Evolutionary conservation across 2,797 vertebrate genomes (phyloP), one percentile per base, ranked within the genome.

Genomic region (Anguilla anguilla): DNA sequence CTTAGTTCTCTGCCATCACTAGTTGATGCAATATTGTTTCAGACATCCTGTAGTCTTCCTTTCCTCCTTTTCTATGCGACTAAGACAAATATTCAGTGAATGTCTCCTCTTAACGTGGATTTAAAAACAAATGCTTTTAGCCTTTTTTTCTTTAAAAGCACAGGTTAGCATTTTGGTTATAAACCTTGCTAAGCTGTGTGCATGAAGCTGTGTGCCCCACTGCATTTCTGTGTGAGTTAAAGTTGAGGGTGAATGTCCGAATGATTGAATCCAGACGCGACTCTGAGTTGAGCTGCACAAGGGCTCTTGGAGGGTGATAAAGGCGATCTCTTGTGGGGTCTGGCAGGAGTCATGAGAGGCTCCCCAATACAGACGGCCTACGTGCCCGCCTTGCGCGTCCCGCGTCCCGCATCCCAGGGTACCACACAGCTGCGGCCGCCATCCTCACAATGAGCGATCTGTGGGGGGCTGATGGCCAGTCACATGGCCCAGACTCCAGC

Each of bases 371-470:
- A 43, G 35, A 49, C 11, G 43, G 61, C n/a, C 49, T 35, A 10
- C 43, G 43, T 35, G 55, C 35, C 46, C 35, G 35, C 35, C n/a
- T 15, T 85, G 83, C 19, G 22, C 35, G 22, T 49, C 55, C 72
- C 9, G 72, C 35, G 11, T 49, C 55, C 72, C 9, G 72, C 35
- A n/a, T 55, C 59, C 43, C 19, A 43, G 77, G n/a, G 77, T 10
- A 11, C 46, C 6, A 19, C 46, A 43, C 86, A 87, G 59, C 86
- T 87, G 86, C 43, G 39, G 49, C 86, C 31, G 28, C 81, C 25
- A 46, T 5, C 64, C 49, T 87, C 61, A 84, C 82, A 87, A 84
- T 84, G 87, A 84, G 49, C 17, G 57, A 74, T 87, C 87, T 87
- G 87, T 87, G 49, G 87, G 59, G 11, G 31, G 15, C 35, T 35